Base-by-base conservation (phyloP, 1,140 invertebrate species). In the Phortica variegata region DNA sequence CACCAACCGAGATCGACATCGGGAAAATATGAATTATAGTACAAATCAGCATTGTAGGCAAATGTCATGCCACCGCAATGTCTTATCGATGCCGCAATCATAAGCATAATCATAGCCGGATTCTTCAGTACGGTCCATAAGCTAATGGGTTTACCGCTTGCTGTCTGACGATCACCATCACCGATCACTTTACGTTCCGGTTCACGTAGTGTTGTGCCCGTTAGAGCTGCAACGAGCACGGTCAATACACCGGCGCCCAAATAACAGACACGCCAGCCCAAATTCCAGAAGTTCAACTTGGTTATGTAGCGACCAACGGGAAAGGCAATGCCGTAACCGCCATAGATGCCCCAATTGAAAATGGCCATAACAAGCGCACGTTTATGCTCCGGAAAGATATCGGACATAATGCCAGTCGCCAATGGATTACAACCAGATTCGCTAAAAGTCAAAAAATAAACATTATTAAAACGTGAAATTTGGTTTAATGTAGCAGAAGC, bases 291-390 rank as follows among this genome's bases (percentile, higher is more conserved):
- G 63, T 95, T 87, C 12, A 88, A 62, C 33, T 83, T 78, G 1
- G 91, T 90, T 32, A 95, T 82, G 60, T 95, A 95, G 54, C 92
- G 85, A 1, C 93, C 93, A 15, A 95, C 85, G 0, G 91, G 91
- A 72, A 94, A 96, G 8, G 92, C 90, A 37, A 95, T 86, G 32
- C 92, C 92, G 56, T 95, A 96, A 9, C 93, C 93, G 16, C 92
- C 89, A 65, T 97, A 97, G 53, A 97, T 95, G 23, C 93, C 93
- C 91, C 91, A 95, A 77, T 95, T 95, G 78, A 95, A 95, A 43
- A 96, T 87, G 1, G 93, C 92, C 80, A 96, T 85, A 1, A 94
- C 93, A 10, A 94, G 77, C 7, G 89, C 93, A 52, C 92, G 82
- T 54, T 90, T 86, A 43, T 88, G 81, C 73, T 90, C 88, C 0